Base-by-base conservation (phyloP, 1,140 invertebrate genomes). In the Drosophila athabasca region DNA sequence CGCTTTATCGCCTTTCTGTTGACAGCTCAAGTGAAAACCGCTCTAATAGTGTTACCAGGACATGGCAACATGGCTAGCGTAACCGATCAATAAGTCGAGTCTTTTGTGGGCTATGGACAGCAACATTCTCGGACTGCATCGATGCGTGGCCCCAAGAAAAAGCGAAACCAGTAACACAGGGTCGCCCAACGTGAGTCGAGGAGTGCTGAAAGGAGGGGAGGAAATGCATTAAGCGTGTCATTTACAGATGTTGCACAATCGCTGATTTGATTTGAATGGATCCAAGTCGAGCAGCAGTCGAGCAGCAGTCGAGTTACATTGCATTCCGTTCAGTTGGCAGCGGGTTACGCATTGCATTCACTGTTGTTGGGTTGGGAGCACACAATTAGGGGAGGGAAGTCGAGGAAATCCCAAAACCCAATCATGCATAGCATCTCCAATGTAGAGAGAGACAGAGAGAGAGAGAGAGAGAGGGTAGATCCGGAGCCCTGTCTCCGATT, bases 241-340 rank as follows among this genome's bases (percentile, higher is more conserved):
- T 72, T 87, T 87, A 73, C 71, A 82, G 74, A 68, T 76, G 70
- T 85, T 87, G 83, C 83, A 79, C 78, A 87, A 87, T 88, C 75
- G 61, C 52, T 72, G 82, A 79, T 79, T 88, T 72, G 79, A 81
- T 81, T 78, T 77, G 70, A 68, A 62, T 70, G 49, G 46, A 64
- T 39, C 35, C 11, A 35, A 35, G 9, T 4, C 3, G 31, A 35
- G 31, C 35, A 39, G 11, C 4, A 39, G 35, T 39, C 35, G 35
- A 39, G 3, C 35, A 39, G 11, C 4, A 39, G 35, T 39, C 35
- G 35, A 39, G 3, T 13, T 13, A 13, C 11, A 39, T 39, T 39
- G 35, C 35, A 39, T 5, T 39, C 4, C 35, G 50, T 76, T 62
- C 59, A 71, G 70, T 66, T 81, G 50, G 69, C 46, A 35, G 82